Base-by-base conservation (phyloP, 2,113 vertebrate genomes). In the Nibea albiflora region DNA sequence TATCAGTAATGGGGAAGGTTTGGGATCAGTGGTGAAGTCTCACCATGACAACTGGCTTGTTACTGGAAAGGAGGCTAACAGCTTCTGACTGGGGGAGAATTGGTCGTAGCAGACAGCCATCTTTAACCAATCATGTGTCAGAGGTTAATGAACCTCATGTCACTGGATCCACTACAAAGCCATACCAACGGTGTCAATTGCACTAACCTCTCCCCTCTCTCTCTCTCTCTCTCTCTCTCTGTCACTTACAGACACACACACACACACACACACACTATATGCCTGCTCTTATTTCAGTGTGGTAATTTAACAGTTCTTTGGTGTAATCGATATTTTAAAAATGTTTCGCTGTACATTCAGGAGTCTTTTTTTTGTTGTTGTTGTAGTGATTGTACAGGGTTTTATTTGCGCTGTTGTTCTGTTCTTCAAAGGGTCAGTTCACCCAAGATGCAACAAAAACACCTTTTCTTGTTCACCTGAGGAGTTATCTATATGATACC, bases 41-140 rank as follows among this genome's bases (percentile, higher is more conserved):
- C 70, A 71, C 82, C 63, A 52, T 86, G 85, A 82, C 88, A 79
- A 77, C 71, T 46, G 77, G 69, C 53, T 83, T 28, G 15, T 69
- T 73, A 70, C 78, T 72, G 84, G 61, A 62, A 62, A 73, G 65
- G 49, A 76, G 72, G 56, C 58, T 58, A 78, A 83, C 73, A 67
- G 87, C 79, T 57, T 68, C 60, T 89, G 86, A 90, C 63, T 89
- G 77, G 66, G 53, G 73, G 39, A 49, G 60, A 74, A 81, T 76
- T 83, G 72, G 42, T 50, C 65, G 22, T 76, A 47, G 78, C 70
- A 62, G 79, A 71, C 78, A 12, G 72, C 77, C 90, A 93, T 90
- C 89, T 93, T 90, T 89, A 90, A 93, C 86, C 89, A 91, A 90
- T 92, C 88, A 89, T 66, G 83, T 90, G 92, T 90, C 85, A 90